These are phyloP conservation scores for Agrochola lota DNA, from an alignment of 2,888 invertebrate species.

Conservation along the genomic window DNA sequence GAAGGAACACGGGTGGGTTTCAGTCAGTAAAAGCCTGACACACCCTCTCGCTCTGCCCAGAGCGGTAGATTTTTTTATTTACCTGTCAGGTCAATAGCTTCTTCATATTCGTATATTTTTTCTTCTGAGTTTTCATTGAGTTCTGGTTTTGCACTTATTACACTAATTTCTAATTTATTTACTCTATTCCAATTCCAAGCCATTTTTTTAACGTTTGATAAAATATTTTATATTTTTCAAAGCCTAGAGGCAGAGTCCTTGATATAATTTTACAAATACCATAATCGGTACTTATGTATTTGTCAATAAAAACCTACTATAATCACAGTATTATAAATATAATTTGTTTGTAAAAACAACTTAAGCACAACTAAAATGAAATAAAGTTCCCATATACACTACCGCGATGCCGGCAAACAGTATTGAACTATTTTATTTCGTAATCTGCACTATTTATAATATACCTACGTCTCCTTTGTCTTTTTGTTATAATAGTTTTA, in stretches of 20 bases:
- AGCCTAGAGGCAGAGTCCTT: background rate
- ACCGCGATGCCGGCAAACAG: background rate
- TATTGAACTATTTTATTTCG: conserved; percentile 6
- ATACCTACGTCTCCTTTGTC: background rate
- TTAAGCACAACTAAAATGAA: background rate
- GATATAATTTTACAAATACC: background rate
- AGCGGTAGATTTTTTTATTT: background rate
- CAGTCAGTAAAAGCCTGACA: too few species aligned
- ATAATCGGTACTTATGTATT: background rate
- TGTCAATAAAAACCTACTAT: background rate
- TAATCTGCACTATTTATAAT: conserved; percentile 18
- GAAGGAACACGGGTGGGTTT: too few species aligned
- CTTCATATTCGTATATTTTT: conserved; percentile 54
- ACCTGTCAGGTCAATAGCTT: conserved; percentile 50
- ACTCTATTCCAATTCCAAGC: conserved; percentile 1
- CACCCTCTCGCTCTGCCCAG: too few species aligned
- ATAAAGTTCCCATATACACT: background rate
- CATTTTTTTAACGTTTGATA: conserved; percentile 6
- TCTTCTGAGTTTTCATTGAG: conserved; percentile 7
- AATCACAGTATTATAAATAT: too few species aligned
- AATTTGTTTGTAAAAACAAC: background rate
- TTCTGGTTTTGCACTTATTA: conserved; percentile 17
- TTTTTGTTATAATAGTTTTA: conserved; percentile 30
- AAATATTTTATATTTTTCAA: background rate
- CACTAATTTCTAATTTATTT: conserved; percentile 9